Evolutionary conservation across 2,113 vertebrate species (phyloP).

Genomic region (Saguinus imperator): DNA sequence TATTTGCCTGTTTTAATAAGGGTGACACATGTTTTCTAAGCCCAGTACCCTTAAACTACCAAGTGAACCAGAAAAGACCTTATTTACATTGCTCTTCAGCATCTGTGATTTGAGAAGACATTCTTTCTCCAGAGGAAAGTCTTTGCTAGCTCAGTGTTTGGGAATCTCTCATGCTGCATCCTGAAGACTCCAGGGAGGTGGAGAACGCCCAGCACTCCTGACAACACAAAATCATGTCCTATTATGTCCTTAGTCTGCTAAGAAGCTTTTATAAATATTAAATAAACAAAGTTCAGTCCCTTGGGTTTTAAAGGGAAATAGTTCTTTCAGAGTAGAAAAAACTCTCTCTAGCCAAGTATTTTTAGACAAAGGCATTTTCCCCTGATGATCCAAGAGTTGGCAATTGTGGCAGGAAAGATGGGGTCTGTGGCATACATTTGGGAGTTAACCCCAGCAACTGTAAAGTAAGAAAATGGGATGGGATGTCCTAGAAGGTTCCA

Average conservation of each 20-base stretch:
- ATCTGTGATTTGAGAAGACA: background rate
- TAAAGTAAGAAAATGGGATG: background rate
- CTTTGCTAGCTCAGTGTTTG: background rate
- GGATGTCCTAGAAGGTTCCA: background rate
- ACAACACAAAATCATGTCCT: background rate
- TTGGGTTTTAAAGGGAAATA: constrained; percentile 40
- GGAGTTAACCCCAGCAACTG: background rate
- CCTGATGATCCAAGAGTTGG: background rate
- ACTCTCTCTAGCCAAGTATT: constrained; percentile 4
- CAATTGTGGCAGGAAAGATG: background rate
- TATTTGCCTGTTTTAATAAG: background rate
- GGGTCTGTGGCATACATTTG: background rate
- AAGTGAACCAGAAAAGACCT: background rate
- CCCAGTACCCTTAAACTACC: background rate
- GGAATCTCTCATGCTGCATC: background rate
- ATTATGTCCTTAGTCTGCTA: constrained; percentile 14
- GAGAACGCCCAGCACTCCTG: background rate
- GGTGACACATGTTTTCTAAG: background rate
- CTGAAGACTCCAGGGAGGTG: background rate
- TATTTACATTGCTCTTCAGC: background rate
- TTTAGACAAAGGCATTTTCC: constrained; percentile 50
- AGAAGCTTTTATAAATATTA: constrained; percentile 54
- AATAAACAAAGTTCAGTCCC: constrained; percentile 48
- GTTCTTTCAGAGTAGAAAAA: constrained; percentile 47
- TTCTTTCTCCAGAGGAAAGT: constrained; percentile 2